These are phyloP conservation scores for Scomber scombrus DNA, from an alignment of 2,113 vertebrate genomes.

Conservation along the genomic window DNA sequence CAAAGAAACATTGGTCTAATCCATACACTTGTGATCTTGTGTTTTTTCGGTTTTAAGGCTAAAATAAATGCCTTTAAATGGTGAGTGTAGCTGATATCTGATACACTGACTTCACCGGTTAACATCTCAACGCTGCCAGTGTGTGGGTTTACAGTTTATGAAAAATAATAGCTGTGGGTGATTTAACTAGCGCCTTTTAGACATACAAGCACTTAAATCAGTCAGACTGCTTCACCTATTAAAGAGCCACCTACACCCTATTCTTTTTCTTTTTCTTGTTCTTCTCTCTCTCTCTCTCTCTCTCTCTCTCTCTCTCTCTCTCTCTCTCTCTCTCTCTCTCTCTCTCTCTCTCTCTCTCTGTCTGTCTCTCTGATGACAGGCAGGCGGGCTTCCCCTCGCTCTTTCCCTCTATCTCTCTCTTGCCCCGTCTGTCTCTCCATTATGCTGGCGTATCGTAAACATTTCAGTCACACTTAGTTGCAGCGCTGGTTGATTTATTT, in stretches of 20 bases:
- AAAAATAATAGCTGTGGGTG: constrained; percentile 2
- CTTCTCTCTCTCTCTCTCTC: too few species aligned
- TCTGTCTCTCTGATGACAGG: constrained; percentile 2
- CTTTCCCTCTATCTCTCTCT: constrained; percentile 23
- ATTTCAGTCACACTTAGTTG: constrained; percentile 77
- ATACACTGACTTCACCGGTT: too few species aligned
- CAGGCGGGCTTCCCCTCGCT: constrained; percentile 4
- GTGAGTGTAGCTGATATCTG: too few species aligned
- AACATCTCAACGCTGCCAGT: background rate
- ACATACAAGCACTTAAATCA: constrained; percentile 5
- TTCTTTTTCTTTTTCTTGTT: background rate
- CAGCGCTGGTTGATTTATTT: constrained; percentile 76
- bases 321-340: too few species aligned
- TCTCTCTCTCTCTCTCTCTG: background rate
- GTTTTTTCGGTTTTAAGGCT: too few species aligned
- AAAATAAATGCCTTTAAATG: too few species aligned
- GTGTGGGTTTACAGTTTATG: background rate
- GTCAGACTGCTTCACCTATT: background rate
- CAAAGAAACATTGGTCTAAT: too few species aligned
- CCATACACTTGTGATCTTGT: too few species aligned
- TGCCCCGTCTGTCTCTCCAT: constrained; percentile 48
- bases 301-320: too few species aligned
- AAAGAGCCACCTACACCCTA: constrained; percentile 10
- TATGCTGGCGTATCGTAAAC: constrained; percentile 64
- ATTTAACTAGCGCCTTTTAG: constrained; percentile 8